These are phyloP conservation scores for Zootoca vivipara DNA, from an alignment of 2,113 vertebrate genomes.

Conservation along the genomic window DNA sequence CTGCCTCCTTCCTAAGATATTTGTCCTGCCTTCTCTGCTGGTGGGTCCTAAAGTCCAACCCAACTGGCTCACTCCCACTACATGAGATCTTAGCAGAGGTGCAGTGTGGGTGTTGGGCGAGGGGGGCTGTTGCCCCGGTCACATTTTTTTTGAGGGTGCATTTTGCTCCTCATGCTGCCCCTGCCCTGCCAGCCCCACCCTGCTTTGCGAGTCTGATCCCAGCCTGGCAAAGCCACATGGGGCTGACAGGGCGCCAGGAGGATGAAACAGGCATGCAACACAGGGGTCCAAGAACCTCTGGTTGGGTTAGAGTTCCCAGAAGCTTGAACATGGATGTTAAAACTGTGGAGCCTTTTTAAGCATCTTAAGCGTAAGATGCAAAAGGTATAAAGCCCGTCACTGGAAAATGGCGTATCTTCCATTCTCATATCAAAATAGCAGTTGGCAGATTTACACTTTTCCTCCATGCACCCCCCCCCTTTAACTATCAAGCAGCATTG, in stretches of 20 bases:
- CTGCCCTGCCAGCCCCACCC: too few relatives aligned
- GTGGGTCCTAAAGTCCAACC: not conserved
- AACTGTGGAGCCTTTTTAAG: not conserved
- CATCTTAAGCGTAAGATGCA: too few relatives aligned
- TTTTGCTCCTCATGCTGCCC: too few relatives aligned
- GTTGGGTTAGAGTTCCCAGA: not conserved
- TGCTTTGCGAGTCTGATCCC: too few relatives aligned
- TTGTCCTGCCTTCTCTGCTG: too few relatives aligned
- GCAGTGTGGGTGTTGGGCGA: too few relatives aligned
- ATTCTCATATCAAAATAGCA: not conserved
- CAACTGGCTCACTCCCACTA: not conserved
- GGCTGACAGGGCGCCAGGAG: too few relatives aligned
- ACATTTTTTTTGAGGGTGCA: too few relatives aligned
- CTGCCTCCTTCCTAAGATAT: too few relatives aligned
- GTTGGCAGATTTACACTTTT: not conserved
- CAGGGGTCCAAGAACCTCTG: not conserved
- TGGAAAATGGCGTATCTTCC: not conserved
- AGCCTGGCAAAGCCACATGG: too few relatives aligned
- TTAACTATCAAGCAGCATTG: not conserved
- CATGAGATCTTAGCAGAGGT: not conserved
- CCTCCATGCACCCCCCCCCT: not conserved
- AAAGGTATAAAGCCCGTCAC: not conserved
- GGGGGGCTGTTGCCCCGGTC: fast-evolving
- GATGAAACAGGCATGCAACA: not conserved
- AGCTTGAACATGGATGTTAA: not conserved